These are phyloP conservation scores for Dendrocincla tyrannina DNA, from an alignment of 2,797 vertebrate species.

Conservation along the genomic window DNA sequence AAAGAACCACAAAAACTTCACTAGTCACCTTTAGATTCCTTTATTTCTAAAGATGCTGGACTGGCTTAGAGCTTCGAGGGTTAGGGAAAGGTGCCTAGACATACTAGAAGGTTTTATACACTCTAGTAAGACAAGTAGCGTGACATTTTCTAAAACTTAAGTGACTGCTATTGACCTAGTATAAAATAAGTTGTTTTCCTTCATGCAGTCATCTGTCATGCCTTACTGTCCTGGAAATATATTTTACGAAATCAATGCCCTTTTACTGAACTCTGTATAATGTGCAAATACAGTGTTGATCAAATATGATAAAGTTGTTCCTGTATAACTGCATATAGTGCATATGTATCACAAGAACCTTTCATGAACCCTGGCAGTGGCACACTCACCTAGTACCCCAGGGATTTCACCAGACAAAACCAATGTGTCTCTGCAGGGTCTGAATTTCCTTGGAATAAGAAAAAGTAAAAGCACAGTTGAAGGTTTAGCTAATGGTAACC, in stretches of 20 bases:
- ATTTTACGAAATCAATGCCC: background rate
- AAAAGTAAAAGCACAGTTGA: background rate
- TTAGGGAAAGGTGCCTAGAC: background rate
- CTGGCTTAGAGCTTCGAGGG: background rate
- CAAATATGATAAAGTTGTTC: background rate
- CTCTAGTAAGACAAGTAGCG: background rate
- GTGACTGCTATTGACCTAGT: background rate
- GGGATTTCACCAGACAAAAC: background rate
- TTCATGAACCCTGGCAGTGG: background rate
- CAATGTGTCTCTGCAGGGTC: background rate
- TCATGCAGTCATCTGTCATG: background rate
- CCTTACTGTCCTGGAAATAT: background rate
- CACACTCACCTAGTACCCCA: background rate
- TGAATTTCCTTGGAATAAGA: background rate
- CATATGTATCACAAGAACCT: background rate
- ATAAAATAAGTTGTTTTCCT: background rate
- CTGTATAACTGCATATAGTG: fast-evolving
- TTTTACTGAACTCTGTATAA: background rate
- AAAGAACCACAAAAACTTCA: background rate
- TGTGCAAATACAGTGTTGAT: background rate
- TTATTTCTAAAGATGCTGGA: background rate
- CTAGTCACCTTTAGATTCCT: background rate
- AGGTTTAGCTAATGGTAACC: background rate
- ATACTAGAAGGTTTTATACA: background rate
- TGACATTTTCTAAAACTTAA: background rate